Evolutionary conservation across 2,797 vertebrate species (phyloP), one percentile per base, ranked within the genome.

Genomic region (Typhlichthys subterraneus): DNA sequence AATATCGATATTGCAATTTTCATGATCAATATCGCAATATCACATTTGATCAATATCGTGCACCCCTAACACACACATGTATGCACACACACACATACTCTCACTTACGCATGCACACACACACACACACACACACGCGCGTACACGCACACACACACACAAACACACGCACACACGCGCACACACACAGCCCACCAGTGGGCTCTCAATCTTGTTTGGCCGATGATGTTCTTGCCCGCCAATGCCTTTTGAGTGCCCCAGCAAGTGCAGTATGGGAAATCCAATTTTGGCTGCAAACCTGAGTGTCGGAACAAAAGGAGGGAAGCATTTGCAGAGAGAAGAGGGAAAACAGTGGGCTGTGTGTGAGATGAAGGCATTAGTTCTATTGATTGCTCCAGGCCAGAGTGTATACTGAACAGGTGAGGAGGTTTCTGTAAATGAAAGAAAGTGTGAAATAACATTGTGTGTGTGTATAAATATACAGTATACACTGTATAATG

Each of bases 211-310:
- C 71, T 65, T 61, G 56, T 70, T 76, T 61, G 58, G 60, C 58
- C 64, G 68, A 70, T 70, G 19, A 55, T 42, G 52, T 53, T 23
- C 54, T 19, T 33, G 6, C 9, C 31, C 14, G 45, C 29, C 47
- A 45, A 67, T 66, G 53, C 66, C 14, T 74, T 85, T 75, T 69
- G 51, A 71, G 76, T 81, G 69, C 63, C 52, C 33, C 62, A 57
- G 15, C 59, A 23, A 65, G 65, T 59, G 52, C 57, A 58, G n/a
- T 23, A 52, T 42, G 38, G 47, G 59, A 78, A 76, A 83, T 81
- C 71, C 73, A 79, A 72, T 84, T 77, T 72, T 76, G 66, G 31
- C 75, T 63, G 47, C 33, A 63, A 55, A 19, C 56, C 60, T 57
- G n/a, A n/a, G 23, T 29, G 23, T 29, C 23, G 23, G 55, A 70